Evolutionary conservation across 2,797 vertebrate genomes (phyloP), one percentile per base, ranked within the genome.

Genomic region (Hoplostethus atlanticus): DNA sequence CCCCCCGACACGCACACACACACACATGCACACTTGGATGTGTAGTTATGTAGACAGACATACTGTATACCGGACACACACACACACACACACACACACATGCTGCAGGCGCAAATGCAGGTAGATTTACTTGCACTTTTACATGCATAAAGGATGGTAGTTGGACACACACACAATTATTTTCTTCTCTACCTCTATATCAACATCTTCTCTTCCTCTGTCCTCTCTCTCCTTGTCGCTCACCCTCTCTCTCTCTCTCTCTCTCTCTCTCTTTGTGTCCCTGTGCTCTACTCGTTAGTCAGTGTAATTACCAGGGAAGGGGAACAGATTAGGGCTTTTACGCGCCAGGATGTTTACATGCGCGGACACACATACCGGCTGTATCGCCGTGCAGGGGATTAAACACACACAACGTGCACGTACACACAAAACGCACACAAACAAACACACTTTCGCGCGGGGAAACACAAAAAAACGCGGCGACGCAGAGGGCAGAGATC

Each of bases 271-370:
- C 28, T 25, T 72, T 53, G 48, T 54, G 70, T 84, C 76, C 64
- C 76, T 61, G 4, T 47, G 80, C 86, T 80, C 79, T 86, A 79
- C 91, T 90, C 85, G 79, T 92, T 91, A 91, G 90, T 91, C 87
- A 86, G 83, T 73, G 84, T 92, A 93, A 92, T 92, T 93, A 91
- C 79, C 79, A 76, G 75, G 83, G 87, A 93, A 85, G 80, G 84
- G 75, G 76, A 90, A 79, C 91, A 91, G 87, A 92, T 91, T 88
- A 89, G 84, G 74, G 79, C 83, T 62, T 89, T 90, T 87, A 87
- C 70, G 44, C 54, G 72, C 69, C 86, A 85, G 84, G 84, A 87
- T 91, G 91, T 92, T 92, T 92, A 91, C 91, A 91, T 76, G 87
- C 64, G 34, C 65, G 8, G 72, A 86, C 90, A 84, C 72, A 84